phyloP scores from a whole-genome alignment of 2,113 vertebrate genomes.

The Ammodytes dubius region DNA sequence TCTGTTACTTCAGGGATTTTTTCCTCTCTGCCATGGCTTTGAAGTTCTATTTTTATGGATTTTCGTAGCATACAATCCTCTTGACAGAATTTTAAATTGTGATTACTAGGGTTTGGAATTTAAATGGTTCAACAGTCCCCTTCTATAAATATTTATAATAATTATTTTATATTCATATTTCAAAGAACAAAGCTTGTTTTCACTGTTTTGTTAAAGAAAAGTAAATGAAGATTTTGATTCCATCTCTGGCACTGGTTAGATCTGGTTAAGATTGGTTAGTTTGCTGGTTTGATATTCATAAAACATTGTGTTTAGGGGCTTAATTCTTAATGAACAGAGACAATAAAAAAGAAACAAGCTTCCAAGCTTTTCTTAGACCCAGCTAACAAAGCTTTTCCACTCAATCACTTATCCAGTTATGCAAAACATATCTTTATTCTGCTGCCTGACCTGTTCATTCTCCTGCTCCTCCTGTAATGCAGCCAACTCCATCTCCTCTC shows the following conservation, averaged over 20 bases:
- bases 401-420: slow-evolving; percentile 4
- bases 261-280: slow-evolving; percentile 17
- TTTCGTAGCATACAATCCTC: slow-evolving; percentile 48
- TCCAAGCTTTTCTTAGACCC: slow-evolving; percentile 1
- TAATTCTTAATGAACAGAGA: slow-evolving; percentile 20
- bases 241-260: not conserved
- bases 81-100: slow-evolving; percentile 65
- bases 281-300: not conserved
- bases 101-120: slow-evolving; percentile 65
- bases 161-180: slow-evolving; percentile 52
- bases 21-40: slow-evolving; percentile 56
- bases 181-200: slow-evolving; percentile 63
- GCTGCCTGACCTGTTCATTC: slow-evolving; percentile 75
- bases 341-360: not conserved
- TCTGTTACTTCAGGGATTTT: slow-evolving; percentile 64
- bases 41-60: slow-evolving; percentile 66
- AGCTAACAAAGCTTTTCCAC: slow-evolving; percentile 12
- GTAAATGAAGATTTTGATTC: slow-evolving; percentile 42
- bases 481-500: slow-evolving; percentile 88
- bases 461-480: slow-evolving; percentile 90
- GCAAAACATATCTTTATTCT: slow-evolving; percentile 3
- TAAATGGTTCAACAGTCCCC: slow-evolving; percentile 53
- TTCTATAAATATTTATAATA: slow-evolving; percentile 70
- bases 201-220: slow-evolving; percentile 33
- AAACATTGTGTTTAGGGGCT: not conserved